phyloP scores from a whole-genome alignment of 1,140 invertebrate genomes.

The Drosophila dunni region DNA sequence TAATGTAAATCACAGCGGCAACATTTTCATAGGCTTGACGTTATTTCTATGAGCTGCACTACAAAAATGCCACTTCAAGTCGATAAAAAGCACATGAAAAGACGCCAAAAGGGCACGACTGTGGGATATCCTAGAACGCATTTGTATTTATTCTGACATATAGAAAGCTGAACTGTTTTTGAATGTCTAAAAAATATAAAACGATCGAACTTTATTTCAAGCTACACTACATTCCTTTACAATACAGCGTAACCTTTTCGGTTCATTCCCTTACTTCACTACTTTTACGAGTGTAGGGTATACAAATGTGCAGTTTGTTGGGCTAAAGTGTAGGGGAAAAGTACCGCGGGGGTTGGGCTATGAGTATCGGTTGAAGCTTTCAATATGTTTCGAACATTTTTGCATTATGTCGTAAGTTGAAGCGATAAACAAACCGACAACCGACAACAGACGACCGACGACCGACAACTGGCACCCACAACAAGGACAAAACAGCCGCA shows the following conservation, averaged over 20 bases:
- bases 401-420: constrained; percentile 69
- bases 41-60: constrained; percentile 70
- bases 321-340: background rate
- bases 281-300: background rate
- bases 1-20: constrained; percentile 81
- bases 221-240: too few species aligned
- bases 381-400: constrained; percentile 79
- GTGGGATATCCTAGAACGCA: constrained; percentile 4
- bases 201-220: too few species aligned
- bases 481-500: constrained; percentile 58
- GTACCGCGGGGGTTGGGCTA: background rate
- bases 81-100: constrained; percentile 37
- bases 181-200: too few species aligned
- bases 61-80: constrained; percentile 70
- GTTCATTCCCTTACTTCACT: background rate
- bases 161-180: too few species aligned
- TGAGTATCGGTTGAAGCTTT: constrained; percentile 47
- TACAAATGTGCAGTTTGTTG: background rate
- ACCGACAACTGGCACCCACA: constrained; percentile 57
- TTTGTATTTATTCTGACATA: too few species aligned
- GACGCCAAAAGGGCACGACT: background rate
- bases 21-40: constrained; percentile 51
- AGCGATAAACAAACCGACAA: constrained; percentile 70
- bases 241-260: background rate
- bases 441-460: constrained; percentile 21